phyloP scores from a whole-genome alignment of 2,888 invertebrate species.

The Caenorhabditis virilis region DNA sequence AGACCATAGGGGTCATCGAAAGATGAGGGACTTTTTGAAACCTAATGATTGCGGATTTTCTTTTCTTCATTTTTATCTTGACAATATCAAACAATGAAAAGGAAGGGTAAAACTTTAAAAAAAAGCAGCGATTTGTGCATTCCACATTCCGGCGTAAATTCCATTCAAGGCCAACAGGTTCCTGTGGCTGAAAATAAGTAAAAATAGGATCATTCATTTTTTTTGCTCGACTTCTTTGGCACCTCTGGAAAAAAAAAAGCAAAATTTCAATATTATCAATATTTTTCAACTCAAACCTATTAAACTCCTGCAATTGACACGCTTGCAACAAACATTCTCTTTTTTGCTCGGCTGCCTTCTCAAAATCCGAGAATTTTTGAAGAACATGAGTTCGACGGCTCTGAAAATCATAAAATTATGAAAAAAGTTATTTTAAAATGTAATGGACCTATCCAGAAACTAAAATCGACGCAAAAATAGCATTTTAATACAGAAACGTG shows the following conservation, averaged over 20 bases:
- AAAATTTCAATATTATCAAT: background rate
- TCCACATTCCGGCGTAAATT: no score
- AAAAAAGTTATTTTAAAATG: background rate
- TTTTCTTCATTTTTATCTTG: no score
- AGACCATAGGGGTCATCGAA: no score
- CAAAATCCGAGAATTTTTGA: slow-evolving; percentile 21
- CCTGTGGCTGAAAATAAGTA: background rate
- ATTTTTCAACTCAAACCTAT: slow-evolving; percentile 4
- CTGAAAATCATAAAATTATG: slow-evolving; percentile 3
- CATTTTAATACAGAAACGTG: no score
- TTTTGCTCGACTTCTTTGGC: slow-evolving; percentile 6
- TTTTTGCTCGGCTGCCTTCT: slow-evolving; percentile 11
- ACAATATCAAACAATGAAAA: no score
- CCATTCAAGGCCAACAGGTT: no score
- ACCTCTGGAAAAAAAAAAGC: slow-evolving; percentile 6
- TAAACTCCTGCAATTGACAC: slow-evolving; percentile 13
- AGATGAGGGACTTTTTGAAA: no score
- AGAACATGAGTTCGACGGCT: slow-evolving; percentile 20
- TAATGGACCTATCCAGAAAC: no score
- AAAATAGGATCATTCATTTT: slow-evolving; percentile 77
- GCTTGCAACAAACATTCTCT: slow-evolving; percentile 13
- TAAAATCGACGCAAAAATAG: no score
- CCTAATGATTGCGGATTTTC: no score
- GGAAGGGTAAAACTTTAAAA: no score
- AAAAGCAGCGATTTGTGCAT: no score